Conservation (phyloP, 2,113 vertebrate genomes). For the Alethe castanea region DNA sequence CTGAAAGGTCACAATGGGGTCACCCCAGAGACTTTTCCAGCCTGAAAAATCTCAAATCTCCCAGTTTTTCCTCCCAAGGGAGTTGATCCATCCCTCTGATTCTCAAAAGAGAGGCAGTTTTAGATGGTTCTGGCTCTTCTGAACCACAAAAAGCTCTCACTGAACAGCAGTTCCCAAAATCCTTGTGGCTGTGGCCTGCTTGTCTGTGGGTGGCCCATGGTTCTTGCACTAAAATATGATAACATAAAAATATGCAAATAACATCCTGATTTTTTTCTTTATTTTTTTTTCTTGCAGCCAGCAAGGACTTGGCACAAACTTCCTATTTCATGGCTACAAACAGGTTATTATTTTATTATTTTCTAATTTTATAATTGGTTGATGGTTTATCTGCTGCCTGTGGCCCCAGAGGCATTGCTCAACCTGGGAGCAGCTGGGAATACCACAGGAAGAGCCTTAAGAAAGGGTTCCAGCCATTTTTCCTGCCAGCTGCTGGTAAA, state of each 20-base stretch:
- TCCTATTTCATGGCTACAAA: conserved; percentile 99
- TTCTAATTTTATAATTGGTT: neutral
- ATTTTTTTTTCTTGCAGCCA: conserved; percentile 80
- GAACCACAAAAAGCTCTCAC: neutral
- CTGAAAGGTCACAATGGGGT: neutral
- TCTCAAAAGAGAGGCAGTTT: neutral
- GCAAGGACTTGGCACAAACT: conserved; percentile 97
- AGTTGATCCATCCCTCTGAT: neutral
- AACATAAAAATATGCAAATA: neutral
- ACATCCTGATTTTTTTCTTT: neutral
- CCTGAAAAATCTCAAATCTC: neutral
- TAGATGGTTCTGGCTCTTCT: neutral
- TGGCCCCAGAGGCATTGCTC: neutral
- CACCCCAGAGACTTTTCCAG: neutral
- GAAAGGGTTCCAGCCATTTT: neutral
- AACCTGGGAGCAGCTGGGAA: neutral
- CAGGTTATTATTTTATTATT: conserved; percentile 80
- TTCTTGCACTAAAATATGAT: accelerated
- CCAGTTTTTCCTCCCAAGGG: neutral
- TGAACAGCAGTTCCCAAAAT: neutral
- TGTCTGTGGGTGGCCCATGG: neutral
- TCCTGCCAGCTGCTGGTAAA: neutral
- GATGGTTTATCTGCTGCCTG: neutral
- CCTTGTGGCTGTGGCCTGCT: neutral
- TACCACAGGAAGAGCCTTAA: neutral